These are phyloP conservation scores for Montipora cactus DNA, from an alignment of 64 coral and sea anemone genomes.

Conservation along the genomic window DNA sequence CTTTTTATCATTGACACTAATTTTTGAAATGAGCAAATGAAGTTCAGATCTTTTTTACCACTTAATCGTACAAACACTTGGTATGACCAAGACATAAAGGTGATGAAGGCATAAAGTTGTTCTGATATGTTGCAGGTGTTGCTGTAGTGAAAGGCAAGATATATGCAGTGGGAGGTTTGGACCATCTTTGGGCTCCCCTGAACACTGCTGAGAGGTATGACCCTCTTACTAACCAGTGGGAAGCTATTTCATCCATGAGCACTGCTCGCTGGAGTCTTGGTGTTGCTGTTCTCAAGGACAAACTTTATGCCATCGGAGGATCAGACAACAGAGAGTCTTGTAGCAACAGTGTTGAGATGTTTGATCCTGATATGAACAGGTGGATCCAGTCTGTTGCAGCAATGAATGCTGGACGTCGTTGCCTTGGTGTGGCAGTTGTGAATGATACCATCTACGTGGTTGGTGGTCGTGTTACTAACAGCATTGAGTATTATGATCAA, in stretches of 20 bases:
- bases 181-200: constrained; percentile 96
- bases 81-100: no score
- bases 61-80: no score
- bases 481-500: constrained; percentile 96
- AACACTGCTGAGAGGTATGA: constrained; percentile 94
- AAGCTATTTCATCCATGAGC: constrained; percentile 88
- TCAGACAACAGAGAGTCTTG: constrained; percentile 93
- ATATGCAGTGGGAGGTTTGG: constrained; percentile 93
- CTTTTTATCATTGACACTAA: no score
- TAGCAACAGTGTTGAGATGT: constrained; percentile 97
- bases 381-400: constrained; percentile 92
- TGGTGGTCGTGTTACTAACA: constrained; percentile 94
- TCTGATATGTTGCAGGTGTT: constrained; percentile 60
- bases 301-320: constrained; percentile 95
- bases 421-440: constrained; percentile 97
- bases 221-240: constrained; percentile 78
- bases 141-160: constrained; percentile 90
- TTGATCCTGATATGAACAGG: constrained; percentile 62
- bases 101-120: no score
- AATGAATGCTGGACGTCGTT: constrained; percentile 95
- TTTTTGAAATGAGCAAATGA: no score
- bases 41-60: no score
- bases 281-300: constrained; percentile 86
- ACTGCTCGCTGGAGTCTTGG: constrained; percentile 95
- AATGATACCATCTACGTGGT: constrained; percentile 98